These are phyloP conservation scores for Drosophila orena DNA, from an alignment of 1,140 invertebrate species.

Conservation along the genomic window DNA sequence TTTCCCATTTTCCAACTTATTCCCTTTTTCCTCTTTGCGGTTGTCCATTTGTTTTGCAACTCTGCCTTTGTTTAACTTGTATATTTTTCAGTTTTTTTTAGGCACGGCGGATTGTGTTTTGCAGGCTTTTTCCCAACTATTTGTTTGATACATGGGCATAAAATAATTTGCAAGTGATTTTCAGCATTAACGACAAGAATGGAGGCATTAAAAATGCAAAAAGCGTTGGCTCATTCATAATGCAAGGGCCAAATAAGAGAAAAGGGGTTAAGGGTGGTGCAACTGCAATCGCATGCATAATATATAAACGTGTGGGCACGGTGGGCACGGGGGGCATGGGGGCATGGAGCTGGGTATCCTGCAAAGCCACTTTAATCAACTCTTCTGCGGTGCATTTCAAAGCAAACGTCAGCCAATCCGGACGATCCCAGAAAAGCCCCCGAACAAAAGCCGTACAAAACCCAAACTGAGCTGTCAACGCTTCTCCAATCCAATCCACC, in stretches of 20 bases:
- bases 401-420: slow-evolving; percentile 56
- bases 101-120: slow-evolving; percentile 12
- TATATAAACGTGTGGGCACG: slow-evolving; percentile 2
- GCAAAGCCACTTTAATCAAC: slow-evolving; percentile 78
- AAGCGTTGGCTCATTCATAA: slow-evolving; percentile 56
- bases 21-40: slow-evolving; percentile 10
- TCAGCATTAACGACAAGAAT: slow-evolving; percentile 62
- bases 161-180: slow-evolving; percentile 72
- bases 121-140: slow-evolving; percentile 31
- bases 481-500: slow-evolving; percentile 28
- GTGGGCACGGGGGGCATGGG: neutral
- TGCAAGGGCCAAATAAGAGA: slow-evolving; percentile 31
- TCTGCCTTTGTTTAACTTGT: slow-evolving; percentile 51
- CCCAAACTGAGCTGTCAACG: slow-evolving; percentile 45
- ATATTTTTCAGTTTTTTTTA: slow-evolving; percentile 13
- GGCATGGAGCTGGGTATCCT: neutral
- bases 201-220: slow-evolving; percentile 70
- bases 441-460: slow-evolving; percentile 24
- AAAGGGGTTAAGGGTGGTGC: slow-evolving; percentile 17
- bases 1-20: neutral
- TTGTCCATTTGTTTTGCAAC: slow-evolving; percentile 41
- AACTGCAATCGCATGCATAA: slow-evolving; percentile 45
- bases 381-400: slow-evolving; percentile 73
- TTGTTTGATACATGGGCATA: slow-evolving; percentile 47
- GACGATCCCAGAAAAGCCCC: slow-evolving; percentile 51